A percentile compares a stretch with the other conserved stretches of the same genome.
Conservation (phyloP, 2,113 vertebrate species). For the Malurus alboscapulatus region DNA sequence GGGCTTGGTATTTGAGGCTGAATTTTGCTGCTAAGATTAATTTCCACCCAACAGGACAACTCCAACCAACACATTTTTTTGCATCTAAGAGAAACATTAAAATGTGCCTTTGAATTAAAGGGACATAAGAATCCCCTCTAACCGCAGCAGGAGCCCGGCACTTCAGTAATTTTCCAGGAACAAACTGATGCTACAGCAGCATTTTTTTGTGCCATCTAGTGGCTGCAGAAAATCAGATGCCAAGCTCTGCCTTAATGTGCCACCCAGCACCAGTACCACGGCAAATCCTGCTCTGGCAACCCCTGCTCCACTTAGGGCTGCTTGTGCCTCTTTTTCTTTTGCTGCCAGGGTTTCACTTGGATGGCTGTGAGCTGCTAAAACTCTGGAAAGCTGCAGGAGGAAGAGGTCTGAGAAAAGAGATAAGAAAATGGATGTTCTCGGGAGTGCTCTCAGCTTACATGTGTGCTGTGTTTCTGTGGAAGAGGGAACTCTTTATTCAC, state of each 20-base stretch:
- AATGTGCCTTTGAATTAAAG: neutral
- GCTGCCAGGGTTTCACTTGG: neutral
- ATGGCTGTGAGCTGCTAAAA: neutral
- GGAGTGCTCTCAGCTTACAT: neutral
- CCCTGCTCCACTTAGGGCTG: neutral
- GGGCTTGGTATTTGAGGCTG: neutral
- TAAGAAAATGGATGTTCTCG: neutral
- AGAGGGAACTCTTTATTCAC: neutral
- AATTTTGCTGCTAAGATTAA: slow-evolving; percentile 9
- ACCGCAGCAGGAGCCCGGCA: neutral
- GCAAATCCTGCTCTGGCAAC: neutral
- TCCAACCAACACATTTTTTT: neutral
- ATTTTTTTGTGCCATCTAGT: slow-evolving; percentile 59
- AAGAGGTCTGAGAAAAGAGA: neutral
- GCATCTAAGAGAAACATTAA: neutral
- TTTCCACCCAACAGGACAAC: neutral
- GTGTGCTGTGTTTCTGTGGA: neutral
- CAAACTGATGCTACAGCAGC: neutral
- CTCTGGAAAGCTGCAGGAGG: neutral
- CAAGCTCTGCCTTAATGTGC: neutral
- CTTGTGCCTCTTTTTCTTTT: neutral
- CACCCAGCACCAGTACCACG: neutral
- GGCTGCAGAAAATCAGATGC: neutral
- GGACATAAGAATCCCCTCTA: neutral
- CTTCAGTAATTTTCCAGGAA: neutral